Evolutionary conservation across 2,797 vertebrate genomes (phyloP), one percentile per base, ranked within the genome.

Genomic region (Liasis olivaceus): DNA sequence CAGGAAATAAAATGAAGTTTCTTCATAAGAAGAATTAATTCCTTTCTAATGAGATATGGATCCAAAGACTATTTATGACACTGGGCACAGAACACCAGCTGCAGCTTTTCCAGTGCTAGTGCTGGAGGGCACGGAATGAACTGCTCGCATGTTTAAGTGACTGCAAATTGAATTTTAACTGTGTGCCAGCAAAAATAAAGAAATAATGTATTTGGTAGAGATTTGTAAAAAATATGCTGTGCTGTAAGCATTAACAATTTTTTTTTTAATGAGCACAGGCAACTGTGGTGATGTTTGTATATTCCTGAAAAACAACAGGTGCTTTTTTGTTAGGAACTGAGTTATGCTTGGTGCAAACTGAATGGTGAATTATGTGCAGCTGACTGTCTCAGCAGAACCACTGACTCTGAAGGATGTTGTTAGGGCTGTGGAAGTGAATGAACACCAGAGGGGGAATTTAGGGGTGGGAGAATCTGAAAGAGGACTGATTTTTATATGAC

Each of bases 1-100:
- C 95, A 99, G 99, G 99, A 96, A 99, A 98, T 97, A 99, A 99
- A 98, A 99, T 99, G 99, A 99, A 99, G 97, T 99, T 99, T 96
- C 99, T 99, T 93, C 99, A 99, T 97, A 99, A 99, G 98, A 99
- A 99, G 98, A 99, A 98, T 97, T 99, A 97, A 98, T 60, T 85
- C 51, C 36, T 60, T 91, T 94, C 96, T 94, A 95, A 94, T 93
- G 94, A 72, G 69, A 22, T 60, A 14, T 90, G 94, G 56, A 12
- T 91, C 90, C 93, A 94, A 62, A 93, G 95, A 91, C 94, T 94
- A 1, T 91, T 93, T 8, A 42, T 93, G 94, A 85, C 51, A 3
- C 93, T 84, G 95, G 0, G 5, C 4, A 0, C 0, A 72, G 54
- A 91, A 85, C 60, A 88, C 36, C 92, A 89, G 26, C 91, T 4